Evolutionary conservation across 2,113 vertebrate genomes (phyloP), one percentile per base, ranked within the genome.

Genomic region (Lonchura striata): DNA sequence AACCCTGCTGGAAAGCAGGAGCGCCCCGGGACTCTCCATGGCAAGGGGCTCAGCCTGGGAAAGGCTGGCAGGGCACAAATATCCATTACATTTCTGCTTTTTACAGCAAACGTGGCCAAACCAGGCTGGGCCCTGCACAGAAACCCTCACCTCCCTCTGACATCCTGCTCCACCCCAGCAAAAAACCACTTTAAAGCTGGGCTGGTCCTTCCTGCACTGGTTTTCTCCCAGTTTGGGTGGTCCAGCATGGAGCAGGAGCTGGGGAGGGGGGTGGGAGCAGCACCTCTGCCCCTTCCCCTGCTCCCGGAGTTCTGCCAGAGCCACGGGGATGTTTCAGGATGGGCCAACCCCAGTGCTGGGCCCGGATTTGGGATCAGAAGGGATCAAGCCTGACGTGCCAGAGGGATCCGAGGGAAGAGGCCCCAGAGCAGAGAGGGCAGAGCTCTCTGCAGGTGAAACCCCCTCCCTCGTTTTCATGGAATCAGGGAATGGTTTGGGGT

Each of bases 381-480:
- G 49, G 46, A 31, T 0, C 11, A 0, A 10, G 37, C 4, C 15
- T 4, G 16, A 25, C 8, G 44, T 8, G 44, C 18, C 74, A 31
- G 63, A 49, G 30, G 13, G 66, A 5, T 25, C 27, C 10, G 30
- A 47, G 47, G 65, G 39, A 39, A 53, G 46, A 70, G 54, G 2
- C 33, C 46, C 42, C 49, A 56, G 54, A 14, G 8, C 54, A n/a
- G 54, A 21, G 33, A 6, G 47, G 81, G 30, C 9, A 31, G 41
- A 77, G 41, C 33, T 84, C 25, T 18, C 28, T 21, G 9, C n/a
- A 9, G 9, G 30, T 6, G 11, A 37, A 64, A 44, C 6, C 33
- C 28, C 21, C 37, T n/a, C 22, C 0, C 22, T 53, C 0, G 15
- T 47, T 76, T 65, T 6, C 33, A 20, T 1, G 28, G 63, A 5